Base-by-base conservation (phyloP, 1,140 invertebrate genomes). In the Myzus persicae region DNA sequence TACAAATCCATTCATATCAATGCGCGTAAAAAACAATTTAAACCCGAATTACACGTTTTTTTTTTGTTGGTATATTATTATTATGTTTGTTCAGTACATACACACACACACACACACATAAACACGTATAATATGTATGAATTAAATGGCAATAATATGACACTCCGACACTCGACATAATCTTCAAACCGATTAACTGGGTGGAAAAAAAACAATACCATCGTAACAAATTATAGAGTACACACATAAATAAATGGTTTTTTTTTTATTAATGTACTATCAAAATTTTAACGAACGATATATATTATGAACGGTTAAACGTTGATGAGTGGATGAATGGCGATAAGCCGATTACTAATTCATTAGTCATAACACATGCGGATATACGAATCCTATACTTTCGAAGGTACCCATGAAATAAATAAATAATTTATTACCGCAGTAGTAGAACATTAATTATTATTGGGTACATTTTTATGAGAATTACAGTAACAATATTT, bases 21-120 rank as follows among this genome's bases (percentile, higher is more conserved):
- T 24, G 87, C n/a, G n/a, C 87, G 36, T 89, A 89, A 54, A 54
- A 54, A 89, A 54, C 85, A n/a, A 89, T 54, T 89, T 54, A 54
- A 89, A 89, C 48, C 87, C 87, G 87, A 89, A 54, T 89, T 54
- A 89, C 87, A 38, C 22, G 87, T 26, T 89, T 51, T 89, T 46
- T 44, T 46, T 87, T 9, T 38, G 6, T n/a, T 44, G 4, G 20
- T 36, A 24, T 88, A 84, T 84, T 84, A 40, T 42, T 40, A 76
- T 76, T 76, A 76, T 22, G 87, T 48, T 22, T n/a, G 18, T 36
- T 7, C 3, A 31, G 26, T 85, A 81, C 14, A n/a, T 36, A 82
- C 22, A 82, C 22, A 38, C 24, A 42, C 31, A n/a, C 31, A n/a
- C 20, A n/a, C 31, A n/a, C 4, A 67, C 31, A 18, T 5, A 67